Evolutionary conservation across 2,888 invertebrate species (phyloP), one percentile per base, ranked within the genome.

Genomic region (Phyto melanocephala): DNA sequence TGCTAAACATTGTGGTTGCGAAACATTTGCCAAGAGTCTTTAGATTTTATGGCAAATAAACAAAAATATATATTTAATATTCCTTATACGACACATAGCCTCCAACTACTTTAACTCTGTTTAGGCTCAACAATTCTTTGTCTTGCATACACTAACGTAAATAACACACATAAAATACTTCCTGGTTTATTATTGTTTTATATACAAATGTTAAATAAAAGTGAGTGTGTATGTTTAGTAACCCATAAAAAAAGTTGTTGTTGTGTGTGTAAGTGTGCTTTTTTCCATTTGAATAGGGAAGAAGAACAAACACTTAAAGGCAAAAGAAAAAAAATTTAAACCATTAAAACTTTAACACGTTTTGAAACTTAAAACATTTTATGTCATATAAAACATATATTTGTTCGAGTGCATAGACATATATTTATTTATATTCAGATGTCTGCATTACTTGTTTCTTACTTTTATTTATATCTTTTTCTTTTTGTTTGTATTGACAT

Each of bases 291-390:
- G 42, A 70, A 52, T 35, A 45, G 13, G n/a, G 24, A n/a, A 40
- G 20, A 42, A 22, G n/a, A 76, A 68, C 35, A 76, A 52, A 62
- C 76, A 35, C 24, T 35, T 45, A 10, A 15, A 37, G 7, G 50
- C 47, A 11, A 8, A 10, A 40, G 20, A 50, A 20, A 40, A 24
- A 15, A 22, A 37, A 42, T 50, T 45, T 71, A 63, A 75, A 42
- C 52, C 79, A 82, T 67, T 71, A 82, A 79, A 82, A 82, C 82
- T 79, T 82, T 76, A 79, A 79, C 82, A 82, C 82, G 71, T 82
- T 77, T 70, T 60, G 52, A 75, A 75, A 50, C 71, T 82, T 35
- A 22, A 75, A 71, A 56, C 35, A 75, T 79, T 82, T 78, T 79
- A 72, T 67, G 37, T 28, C 60, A 28, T 28, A 3, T 28, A 28